Base-by-base conservation (phyloP, 2,797 vertebrate species). In the Gymnothorax reevesii region DNA sequence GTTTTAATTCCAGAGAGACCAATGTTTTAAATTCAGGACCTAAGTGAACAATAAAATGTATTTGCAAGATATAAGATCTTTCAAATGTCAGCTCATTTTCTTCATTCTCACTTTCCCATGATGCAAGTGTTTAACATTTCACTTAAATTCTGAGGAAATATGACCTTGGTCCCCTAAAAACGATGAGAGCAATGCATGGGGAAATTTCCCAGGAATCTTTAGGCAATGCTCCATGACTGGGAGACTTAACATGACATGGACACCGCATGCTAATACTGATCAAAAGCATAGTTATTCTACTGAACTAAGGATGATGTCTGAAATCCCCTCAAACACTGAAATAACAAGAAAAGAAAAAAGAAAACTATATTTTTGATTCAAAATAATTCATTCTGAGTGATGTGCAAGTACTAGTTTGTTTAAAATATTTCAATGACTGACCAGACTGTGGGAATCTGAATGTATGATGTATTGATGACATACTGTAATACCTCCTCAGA, bases 401-500 rank as follows among this genome's bases (percentile, higher is more conserved):
- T 55, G 77, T 7, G 9, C 20, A 10, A 52, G 25, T 49, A 80
- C 17, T 55, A 54, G 77, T 20, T 20, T 80, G 17, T 80, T 54
- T 55, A 27, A 77, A 77, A 20, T 55, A 55, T 80, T 80, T n/a
- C 17, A 54, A 54, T 80, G 49, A 22, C 42, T 64, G 4, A 83
- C 55, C 82, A 83, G 83, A 73, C 52, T 86, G 64, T 77, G 66
- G 27, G 66, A 86, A 83, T 83, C 66, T 75, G 9, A 83, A 71
- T 13, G 55, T 83, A 75, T 57, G 66, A 85, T 75, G 66, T 60
- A 25, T 57, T 75, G 62, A 9, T 64, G 77, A 73, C 86, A 57
- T 83, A 9, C 54, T 69, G 27, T 86, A 83, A 20, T 49, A 55
- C 22, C 33, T 86, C 82, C 57, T 22, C 55, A 75, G 86, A 75